Evolutionary conservation across 2,113 vertebrate species (phyloP).

Genomic region (Naja naja): DNA sequence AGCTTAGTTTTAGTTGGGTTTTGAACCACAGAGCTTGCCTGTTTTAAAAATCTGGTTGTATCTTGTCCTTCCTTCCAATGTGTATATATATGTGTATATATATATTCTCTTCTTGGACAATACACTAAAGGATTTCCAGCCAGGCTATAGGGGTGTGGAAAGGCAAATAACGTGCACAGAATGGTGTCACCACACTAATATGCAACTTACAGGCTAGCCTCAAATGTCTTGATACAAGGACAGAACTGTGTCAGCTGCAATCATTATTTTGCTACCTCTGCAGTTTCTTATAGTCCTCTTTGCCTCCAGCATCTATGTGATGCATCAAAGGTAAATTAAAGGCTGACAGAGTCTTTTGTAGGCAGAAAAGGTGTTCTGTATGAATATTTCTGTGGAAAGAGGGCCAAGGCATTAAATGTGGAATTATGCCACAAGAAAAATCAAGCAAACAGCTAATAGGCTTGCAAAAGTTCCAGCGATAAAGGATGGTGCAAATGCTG

Average conservation of each 20-base stretch:
- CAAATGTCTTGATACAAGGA: neutral
- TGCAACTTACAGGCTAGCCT: neutral
- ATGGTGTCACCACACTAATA: neutral
- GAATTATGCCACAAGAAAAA: neutral
- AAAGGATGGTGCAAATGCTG: neutral
- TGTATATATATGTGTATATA: too few relatives aligned
- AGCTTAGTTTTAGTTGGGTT: slow-evolving; percentile 55
- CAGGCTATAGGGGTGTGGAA: neutral
- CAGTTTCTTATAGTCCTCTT: neutral
- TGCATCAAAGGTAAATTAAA: neutral
- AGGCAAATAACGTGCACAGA: neutral
- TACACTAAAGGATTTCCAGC: neutral
- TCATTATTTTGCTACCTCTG: neutral
- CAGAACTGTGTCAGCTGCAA: neutral
- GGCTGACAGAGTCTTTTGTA: neutral
- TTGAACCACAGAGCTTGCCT: slow-evolving; percentile 57
- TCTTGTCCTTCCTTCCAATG: neutral
- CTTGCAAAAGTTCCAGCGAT: neutral
- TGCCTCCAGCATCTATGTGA: neutral
- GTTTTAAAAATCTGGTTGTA: slow-evolving; percentile 52
- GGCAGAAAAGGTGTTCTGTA: neutral
- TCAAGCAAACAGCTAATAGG: neutral
- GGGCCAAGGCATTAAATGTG: neutral
- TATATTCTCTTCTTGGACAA: neutral
- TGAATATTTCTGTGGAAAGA: neutral